phyloP scores from a whole-genome alignment of 1,140 invertebrate genomes.

The Danaus plexippus region DNA sequence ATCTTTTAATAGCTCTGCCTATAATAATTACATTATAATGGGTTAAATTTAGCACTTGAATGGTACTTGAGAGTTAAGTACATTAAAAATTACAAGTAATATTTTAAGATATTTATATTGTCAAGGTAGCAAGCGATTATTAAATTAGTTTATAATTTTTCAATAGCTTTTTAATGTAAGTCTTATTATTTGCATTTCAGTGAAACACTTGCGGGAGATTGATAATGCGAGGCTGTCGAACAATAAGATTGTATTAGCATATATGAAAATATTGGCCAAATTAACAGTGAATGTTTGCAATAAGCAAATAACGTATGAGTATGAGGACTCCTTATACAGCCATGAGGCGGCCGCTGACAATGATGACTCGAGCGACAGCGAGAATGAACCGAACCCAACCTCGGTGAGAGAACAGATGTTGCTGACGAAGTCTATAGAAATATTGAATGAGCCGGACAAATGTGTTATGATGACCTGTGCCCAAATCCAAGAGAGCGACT shows the following conservation, averaged over 20 bases:
- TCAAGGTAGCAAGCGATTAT: too few species aligned
- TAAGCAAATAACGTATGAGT: constrained; percentile 59
- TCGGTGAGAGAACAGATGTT: constrained; percentile 54
- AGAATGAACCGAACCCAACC: constrained; percentile 56
- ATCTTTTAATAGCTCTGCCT: too few species aligned
- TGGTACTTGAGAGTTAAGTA: too few species aligned
- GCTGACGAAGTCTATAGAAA: constrained; percentile 53
- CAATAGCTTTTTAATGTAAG: background rate
- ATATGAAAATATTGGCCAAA: constrained; percentile 59
- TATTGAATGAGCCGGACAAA: constrained; percentile 78
- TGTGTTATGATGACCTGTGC: constrained; percentile 75
- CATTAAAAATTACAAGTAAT: too few species aligned
- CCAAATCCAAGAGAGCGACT: constrained; percentile 73
- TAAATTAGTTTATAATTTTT: too few species aligned
- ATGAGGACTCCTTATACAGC: constrained; percentile 60
- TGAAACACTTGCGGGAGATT: constrained; percentile 36
- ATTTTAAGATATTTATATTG: too few species aligned
- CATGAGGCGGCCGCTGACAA: constrained; percentile 65
- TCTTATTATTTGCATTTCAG: constrained; percentile 34
- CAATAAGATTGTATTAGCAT: constrained; percentile 51
- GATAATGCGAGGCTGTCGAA: constrained; percentile 52
- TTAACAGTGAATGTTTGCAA: constrained; percentile 65
- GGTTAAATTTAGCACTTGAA: too few species aligned
- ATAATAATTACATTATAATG: too few species aligned
- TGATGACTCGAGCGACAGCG: constrained; percentile 68